phyloP scores from a whole-genome alignment of 2,888 invertebrate species.

The Andrena bucephala region DNA sequence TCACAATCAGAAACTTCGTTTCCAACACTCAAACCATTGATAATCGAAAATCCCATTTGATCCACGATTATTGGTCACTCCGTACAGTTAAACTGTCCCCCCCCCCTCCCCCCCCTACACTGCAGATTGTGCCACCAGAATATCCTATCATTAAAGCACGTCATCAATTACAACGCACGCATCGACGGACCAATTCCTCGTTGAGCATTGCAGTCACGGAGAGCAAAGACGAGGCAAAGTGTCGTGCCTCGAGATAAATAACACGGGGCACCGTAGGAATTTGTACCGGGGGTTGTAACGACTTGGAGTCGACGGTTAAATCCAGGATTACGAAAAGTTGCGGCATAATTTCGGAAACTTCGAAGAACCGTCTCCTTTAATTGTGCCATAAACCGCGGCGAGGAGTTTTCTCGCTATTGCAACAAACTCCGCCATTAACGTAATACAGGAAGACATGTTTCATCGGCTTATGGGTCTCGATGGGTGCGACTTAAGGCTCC shows the following conservation, averaged over 20 bases:
- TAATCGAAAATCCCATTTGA: no score
- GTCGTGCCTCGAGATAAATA: neutral
- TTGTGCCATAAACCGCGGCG: constrained; percentile 31
- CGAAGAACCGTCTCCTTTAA: constrained; percentile 18
- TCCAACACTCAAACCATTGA: no score
- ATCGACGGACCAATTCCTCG: no score
- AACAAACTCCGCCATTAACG: constrained; percentile 38
- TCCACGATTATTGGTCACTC: no score
- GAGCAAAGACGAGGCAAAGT: neutral
- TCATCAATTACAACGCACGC: no score
- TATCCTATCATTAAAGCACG: no score
- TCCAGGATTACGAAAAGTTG: neutral
- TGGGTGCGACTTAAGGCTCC: neutral
- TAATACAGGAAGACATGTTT: constrained; percentile 39
- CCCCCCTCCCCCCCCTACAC: no score
- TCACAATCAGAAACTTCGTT: no score
- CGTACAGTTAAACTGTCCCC: no score
- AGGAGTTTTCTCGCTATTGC: constrained; percentile 17
- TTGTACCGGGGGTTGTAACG: constrained; percentile 6
- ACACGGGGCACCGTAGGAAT: neutral
- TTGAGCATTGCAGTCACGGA: neutral
- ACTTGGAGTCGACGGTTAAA: constrained; percentile 6
- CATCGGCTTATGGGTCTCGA: constrained; percentile 6
- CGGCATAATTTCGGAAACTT: constrained; percentile 12
- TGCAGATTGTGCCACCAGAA: no score